Conservation (phyloP, 2,888 invertebrate species). For the Cantharis rufa region DNA sequence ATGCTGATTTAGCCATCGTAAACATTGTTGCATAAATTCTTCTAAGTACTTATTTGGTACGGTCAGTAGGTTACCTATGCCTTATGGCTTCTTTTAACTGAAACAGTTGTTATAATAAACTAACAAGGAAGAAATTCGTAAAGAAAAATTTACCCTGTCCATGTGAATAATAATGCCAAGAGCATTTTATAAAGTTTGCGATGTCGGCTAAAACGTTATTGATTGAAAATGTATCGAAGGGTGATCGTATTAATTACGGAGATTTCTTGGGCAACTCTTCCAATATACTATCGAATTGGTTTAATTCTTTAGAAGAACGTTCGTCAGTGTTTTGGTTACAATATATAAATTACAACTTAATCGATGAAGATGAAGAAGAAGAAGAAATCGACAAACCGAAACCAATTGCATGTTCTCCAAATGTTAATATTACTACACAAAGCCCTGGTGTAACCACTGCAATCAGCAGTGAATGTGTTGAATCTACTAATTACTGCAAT, state of each 20-base stretch:
- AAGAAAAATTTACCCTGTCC: background rate
- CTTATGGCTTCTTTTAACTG: constrained; percentile 36
- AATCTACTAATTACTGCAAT: background rate
- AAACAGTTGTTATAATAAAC: constrained; percentile 34
- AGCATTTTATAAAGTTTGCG: background rate
- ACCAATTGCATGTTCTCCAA: background rate
- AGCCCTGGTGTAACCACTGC: background rate
- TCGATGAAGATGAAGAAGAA: constrained; percentile 22
- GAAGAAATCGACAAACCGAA: constrained; percentile 2
- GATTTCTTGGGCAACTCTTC: constrained; percentile 31
- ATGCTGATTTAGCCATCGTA: background rate
- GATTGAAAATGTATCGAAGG: constrained; percentile 35
- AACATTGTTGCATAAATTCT: constrained; percentile 23
- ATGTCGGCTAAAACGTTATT: constrained; percentile 42
- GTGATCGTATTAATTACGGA: constrained; percentile 34
- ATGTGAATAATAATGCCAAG: background rate
- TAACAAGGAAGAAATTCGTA: background rate
- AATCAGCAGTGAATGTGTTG: background rate
- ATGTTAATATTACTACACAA: background rate
- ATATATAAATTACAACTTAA: constrained; percentile 37
- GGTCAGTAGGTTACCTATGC: constrained; percentile 43
- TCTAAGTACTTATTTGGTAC: constrained; percentile 19
- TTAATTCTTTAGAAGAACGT: constrained; percentile 49
- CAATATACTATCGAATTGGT: constrained; percentile 49
- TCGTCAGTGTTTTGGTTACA: constrained; percentile 52